phyloP scores from a whole-genome alignment of 35 echinoderm and acorn worm genomes.

The Apostichopus japonicus region DNA sequence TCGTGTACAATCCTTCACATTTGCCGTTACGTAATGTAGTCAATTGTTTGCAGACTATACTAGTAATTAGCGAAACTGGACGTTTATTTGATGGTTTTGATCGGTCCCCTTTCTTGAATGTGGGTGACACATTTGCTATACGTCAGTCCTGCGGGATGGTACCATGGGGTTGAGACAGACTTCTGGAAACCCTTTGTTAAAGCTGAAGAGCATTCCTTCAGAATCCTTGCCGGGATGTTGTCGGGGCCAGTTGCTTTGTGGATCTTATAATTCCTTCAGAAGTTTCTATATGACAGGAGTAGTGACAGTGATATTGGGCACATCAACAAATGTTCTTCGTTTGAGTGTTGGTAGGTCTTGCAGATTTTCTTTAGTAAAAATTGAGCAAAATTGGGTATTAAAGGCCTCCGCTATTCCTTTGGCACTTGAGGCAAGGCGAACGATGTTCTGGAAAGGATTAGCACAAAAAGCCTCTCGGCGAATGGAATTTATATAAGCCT shows the following conservation, averaged over 20 bases:
- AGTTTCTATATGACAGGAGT: slow-evolving; percentile 39
- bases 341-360: slow-evolving; percentile 20
- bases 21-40: too few species aligned
- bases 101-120: neutral
- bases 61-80: neutral
- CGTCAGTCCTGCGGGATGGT: neutral
- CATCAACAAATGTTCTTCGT: neutral
- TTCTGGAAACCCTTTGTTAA: neutral
- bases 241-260: neutral
- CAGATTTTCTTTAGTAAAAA: slow-evolving; percentile 58
- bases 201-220: neutral
- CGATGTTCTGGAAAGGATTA: neutral
- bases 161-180: neutral
- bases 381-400: slow-evolving; percentile 55
- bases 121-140: neutral
- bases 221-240: neutral
- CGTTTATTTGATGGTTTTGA: neutral
- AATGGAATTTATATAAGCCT: slow-evolving; percentile 51
- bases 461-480: slow-evolving; percentile 50
- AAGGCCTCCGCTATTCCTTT: slow-evolving; percentile 50
- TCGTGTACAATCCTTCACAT: too few species aligned
- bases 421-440: slow-evolving; percentile 11
- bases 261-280: neutral
- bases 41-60: neutral
- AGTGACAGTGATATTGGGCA: slow-evolving; percentile 51